Evolutionary conservation across 2,888 invertebrate species (phyloP).

Genomic region (Athrips mouffetella): DNA sequence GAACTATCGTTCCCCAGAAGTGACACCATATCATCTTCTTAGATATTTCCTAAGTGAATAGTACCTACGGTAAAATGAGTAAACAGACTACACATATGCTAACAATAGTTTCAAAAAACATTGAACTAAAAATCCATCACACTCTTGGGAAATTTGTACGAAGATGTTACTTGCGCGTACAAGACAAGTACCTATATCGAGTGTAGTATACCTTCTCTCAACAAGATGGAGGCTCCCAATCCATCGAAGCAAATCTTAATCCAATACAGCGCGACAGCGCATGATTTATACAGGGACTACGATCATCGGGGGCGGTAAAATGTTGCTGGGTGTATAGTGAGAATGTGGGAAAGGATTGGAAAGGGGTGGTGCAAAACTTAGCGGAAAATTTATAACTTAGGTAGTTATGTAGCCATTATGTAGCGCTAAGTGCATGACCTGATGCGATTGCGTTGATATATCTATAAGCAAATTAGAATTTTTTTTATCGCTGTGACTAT

Average conservation of each 20-base stretch:
- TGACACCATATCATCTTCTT: too few relatives aligned
- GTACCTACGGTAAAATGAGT: too few relatives aligned
- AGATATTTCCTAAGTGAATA: too few relatives aligned
- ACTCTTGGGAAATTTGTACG: constrained; percentile 23
- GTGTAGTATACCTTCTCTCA: constrained; percentile 24
- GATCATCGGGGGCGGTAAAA: constrained; percentile 50
- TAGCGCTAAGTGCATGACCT: too few relatives aligned
- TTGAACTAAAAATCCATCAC: constrained; percentile 1
- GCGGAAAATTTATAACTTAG: neutral
- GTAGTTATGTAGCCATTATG: too few relatives aligned
- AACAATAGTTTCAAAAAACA: constrained; percentile 2
- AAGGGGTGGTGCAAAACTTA: neutral
- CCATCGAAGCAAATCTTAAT: constrained; percentile 68
- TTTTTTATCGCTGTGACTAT: too few relatives aligned
- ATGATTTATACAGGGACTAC: constrained; percentile 64
- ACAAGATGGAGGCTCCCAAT: constrained; percentile 29
- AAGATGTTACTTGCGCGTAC: constrained; percentile 17
- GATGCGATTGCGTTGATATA: too few relatives aligned
- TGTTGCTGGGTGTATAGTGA: constrained; percentile 31
- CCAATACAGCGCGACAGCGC: constrained; percentile 68
- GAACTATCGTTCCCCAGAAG: too few relatives aligned
- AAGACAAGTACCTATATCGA: neutral
- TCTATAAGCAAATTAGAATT: too few relatives aligned
- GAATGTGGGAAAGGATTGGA: too few relatives aligned
- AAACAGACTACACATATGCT: too few relatives aligned